Base-by-base conservation (phyloP, 2,888 invertebrate genomes). In the Leptinotarsa rubiginosa region DNA sequence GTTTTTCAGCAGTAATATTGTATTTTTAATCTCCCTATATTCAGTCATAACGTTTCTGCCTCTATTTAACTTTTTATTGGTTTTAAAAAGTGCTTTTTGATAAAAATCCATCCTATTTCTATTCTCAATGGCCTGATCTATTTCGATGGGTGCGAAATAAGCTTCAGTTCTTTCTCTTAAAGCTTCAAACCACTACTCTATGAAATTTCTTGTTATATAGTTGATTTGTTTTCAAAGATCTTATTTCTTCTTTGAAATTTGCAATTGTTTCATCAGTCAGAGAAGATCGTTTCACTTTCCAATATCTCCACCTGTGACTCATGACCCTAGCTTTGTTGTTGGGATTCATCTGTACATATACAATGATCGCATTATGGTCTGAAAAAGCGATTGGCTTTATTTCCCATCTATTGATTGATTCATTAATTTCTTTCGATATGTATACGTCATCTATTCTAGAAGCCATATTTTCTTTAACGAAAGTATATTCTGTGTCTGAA, bases 291-390 rank as follows among this genome's bases (percentile, higher is more conserved):
- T 66, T 66, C 2, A 66, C 1, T 50, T 66, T 66, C 66, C 66
- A 66, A 50, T 50, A 66, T 16, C 66, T 50, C 66, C 66, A 66
- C 7, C 66, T 50, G n/a, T 66, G 66, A 20, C 20, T 20, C 2
- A 2, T 20, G 20, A 20, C 20, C 20, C 20, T 20, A 20, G 2
- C 20, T 20, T 20, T 20, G 20, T 20, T 20, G 20, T 20, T 20
- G 20, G 20, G 20, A 20, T 20, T 20, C 20, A 20, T 2, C 20
- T 20, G 20, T 20, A 20, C 2, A 20, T 20, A 20, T 20, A 20
- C 20, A 20, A 20, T 20, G 20, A 20, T 2, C 2, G 20, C 20
- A 1, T 20, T 20, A 20, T 20, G 20, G 20, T 20, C 20, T 20
- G 20, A 20, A 2, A 20, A 20, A 2, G 20, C 20, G 20, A 20